These are phyloP conservation scores for Platichthys flesus DNA, from an alignment of 2,113 vertebrate species.

Conservation along the genomic window DNA sequence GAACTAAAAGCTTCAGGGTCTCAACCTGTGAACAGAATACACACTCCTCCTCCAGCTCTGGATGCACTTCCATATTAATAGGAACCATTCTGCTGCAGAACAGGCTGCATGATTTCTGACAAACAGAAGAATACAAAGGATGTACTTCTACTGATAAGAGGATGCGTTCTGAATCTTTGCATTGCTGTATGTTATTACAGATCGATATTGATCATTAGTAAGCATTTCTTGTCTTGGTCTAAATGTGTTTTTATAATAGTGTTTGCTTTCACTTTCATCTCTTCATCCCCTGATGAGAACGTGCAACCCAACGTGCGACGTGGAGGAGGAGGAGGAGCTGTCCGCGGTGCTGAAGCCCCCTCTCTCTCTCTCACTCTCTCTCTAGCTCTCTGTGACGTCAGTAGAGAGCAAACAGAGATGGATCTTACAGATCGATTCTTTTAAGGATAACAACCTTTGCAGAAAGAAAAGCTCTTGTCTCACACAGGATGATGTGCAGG, in stretches of 20 bases:
- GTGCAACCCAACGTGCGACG: neutral
- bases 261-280: neutral
- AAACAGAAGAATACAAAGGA: neutral
- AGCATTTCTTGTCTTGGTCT: too few relatives aligned
- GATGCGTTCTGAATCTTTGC: neutral
- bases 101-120: neutral
- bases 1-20: too few relatives aligned
- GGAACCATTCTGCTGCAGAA: too few relatives aligned
- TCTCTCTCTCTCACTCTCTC: constrained; percentile 4
- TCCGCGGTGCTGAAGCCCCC: constrained; percentile 63
- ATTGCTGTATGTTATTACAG: neutral
- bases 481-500: too few relatives aligned
- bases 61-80: too few relatives aligned
- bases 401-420: neutral
- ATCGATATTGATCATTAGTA: too few relatives aligned
- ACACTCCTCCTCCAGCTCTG: too few relatives aligned
- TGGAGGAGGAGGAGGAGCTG: constrained; percentile 49
- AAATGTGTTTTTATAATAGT: too few relatives aligned
- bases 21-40: too few relatives aligned
- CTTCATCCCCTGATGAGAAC: constrained; percentile 1
- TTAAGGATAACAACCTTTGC: neutral
- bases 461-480: too few relatives aligned
- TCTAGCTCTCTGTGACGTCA: neutral
- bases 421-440: neutral
- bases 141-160: too few relatives aligned